Base-by-base conservation (phyloP, 2,113 vertebrate species). In the Turdus rufiventris region DNA sequence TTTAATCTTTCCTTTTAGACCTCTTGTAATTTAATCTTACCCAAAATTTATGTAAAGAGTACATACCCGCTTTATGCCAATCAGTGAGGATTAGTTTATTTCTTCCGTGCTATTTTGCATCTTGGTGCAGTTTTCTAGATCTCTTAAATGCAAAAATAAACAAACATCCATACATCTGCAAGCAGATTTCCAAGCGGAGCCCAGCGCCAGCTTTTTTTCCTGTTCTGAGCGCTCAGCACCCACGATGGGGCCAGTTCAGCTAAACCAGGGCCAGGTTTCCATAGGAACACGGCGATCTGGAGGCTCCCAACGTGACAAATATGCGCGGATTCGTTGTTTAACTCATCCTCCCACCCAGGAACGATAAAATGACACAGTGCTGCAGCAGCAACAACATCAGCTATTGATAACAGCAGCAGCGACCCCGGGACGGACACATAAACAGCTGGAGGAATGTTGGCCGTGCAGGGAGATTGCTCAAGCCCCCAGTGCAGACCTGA, bases 401-500 rank as follows among this genome's bases (percentile, higher is more conserved):
- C 88, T 38, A 42, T 87, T 5, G 92, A 89, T 94, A 96, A 70
- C 58, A 84, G 16, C 72, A 85, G 70, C 70, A 70, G 23, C 2
- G 16, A 77, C 56, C 96, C 89, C 34, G 33, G 4, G 51, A 70
- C 2, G 28, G 92, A 94, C 62, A 33, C 36, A 8, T 68, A 94
- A 96, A 94, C 85, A 96, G 96, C 89, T 33, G 80, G 77, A 95
- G 93, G 85, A 96, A 96, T 96, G 87, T 86, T 95, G 91, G 87
- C 95, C 3, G 0, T 3, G 12, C 86, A 76, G 54, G 93, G 82
- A 0, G 66, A 91, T 96, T 96, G 89, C 96, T 97, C 78, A 97
- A 97, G 82, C 53, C 67, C 85, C 51, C 73, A 88, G 86, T 42
- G 89, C 91, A 84, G 83, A 93, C 84, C 93, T 94, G 68, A 97